phyloP scores from a whole-genome alignment of 2,797 vertebrate species.

The Periparus ater region DNA sequence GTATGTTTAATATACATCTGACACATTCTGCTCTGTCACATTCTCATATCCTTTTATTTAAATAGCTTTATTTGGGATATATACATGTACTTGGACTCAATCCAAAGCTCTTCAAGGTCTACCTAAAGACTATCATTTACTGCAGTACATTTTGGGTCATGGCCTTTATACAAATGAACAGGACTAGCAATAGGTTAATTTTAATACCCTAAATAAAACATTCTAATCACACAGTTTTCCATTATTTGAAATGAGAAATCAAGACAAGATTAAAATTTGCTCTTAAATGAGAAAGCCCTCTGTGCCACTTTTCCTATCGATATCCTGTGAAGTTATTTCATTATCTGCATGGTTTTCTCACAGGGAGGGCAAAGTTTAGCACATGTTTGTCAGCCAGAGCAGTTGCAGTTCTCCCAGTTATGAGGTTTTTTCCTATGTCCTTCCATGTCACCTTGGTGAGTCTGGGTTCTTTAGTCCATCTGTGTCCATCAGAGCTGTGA shows the following conservation, averaged over 20 bases:
- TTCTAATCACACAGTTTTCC: background rate
- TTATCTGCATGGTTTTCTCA: background rate
- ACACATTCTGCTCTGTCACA: background rate
- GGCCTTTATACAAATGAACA: background rate
- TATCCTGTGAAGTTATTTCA: background rate
- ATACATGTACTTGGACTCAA: background rate
- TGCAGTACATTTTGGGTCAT: background rate
- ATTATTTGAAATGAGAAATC: background rate
- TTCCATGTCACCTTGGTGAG: background rate
- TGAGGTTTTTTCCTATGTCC: background rate
- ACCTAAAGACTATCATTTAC: background rate
- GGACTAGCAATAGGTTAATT: background rate
- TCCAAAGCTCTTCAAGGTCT: background rate
- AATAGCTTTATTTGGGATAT: background rate
- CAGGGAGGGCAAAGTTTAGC: background rate
- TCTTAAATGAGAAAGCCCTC: background rate
- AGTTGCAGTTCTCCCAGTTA: background rate
- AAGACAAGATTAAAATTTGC: background rate
- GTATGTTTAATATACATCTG: background rate
- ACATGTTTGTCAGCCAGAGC: background rate
- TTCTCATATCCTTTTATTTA: background rate
- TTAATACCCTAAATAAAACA: background rate
- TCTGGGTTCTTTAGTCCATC: background rate
- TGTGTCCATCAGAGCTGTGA: background rate
- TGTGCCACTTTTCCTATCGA: background rate